These are phyloP conservation scores for Leucophenga varia DNA, from an alignment of 1,140 invertebrate genomes.

Conservation along the genomic window DNA sequence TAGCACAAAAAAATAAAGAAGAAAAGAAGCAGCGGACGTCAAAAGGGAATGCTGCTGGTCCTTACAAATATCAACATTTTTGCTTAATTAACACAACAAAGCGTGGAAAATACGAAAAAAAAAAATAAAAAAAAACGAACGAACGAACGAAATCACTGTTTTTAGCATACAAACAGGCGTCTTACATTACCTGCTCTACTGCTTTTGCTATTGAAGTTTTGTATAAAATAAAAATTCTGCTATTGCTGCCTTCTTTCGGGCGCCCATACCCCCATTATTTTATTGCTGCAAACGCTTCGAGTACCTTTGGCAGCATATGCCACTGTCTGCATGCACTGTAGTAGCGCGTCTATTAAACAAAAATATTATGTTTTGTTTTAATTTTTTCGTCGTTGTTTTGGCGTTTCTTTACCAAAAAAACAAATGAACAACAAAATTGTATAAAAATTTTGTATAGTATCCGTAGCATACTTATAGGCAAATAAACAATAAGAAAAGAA, in stretches of 20 bases:
- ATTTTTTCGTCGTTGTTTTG: constrained; percentile 24
- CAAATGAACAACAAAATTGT: constrained; percentile 47
- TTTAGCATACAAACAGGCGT: constrained; percentile 13
- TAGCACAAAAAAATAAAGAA: too few species aligned
- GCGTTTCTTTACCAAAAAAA: constrained; percentile 15
- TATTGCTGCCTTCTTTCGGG: constrained; percentile 10
- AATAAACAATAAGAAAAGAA: background rate
- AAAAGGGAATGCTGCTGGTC: too few species aligned
- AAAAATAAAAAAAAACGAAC: constrained; percentile 18
- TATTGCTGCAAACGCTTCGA: too few species aligned
- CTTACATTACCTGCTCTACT: constrained; percentile 30
- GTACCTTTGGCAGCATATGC: too few species aligned
- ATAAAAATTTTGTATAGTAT: constrained; percentile 38
- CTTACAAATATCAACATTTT: constrained; percentile 29
- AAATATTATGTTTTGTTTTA: constrained; percentile 38
- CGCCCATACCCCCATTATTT: too few species aligned
- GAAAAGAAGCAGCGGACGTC: too few species aligned
- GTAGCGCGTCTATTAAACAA: constrained; percentile 7
- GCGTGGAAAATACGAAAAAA: constrained; percentile 18
- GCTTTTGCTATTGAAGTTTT: constrained; percentile 11
- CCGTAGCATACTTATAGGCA: constrained; percentile 28
- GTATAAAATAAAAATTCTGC: constrained; percentile 13
- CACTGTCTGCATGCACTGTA: too few species aligned
- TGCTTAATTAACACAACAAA: constrained; percentile 50
- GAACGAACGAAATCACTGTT: constrained; percentile 15